Percentiles rank a stretch among this genome's conserved stretches.
phyloP scores from a whole-genome alignment of 1,140 invertebrate genomes.

The Conopomorpha cramerella region DNA sequence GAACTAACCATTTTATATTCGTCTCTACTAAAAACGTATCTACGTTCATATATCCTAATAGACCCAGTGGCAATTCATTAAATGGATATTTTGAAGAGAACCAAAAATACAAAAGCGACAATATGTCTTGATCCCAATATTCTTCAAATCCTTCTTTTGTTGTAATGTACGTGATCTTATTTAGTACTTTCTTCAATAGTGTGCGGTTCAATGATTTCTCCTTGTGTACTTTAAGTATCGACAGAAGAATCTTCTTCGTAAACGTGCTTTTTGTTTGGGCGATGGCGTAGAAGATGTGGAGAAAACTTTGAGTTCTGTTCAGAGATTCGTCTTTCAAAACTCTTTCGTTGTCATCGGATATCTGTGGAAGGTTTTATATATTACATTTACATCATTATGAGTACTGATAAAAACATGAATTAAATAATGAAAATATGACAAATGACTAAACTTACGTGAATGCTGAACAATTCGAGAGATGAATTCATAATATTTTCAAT shows the following conservation, averaged over 20 bases:
- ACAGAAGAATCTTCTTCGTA: constrained; percentile 19
- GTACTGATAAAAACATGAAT: too few relatives aligned
- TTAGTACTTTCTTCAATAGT: constrained; percentile 28
- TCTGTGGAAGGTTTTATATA: too few relatives aligned
- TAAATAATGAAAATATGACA: too few relatives aligned
- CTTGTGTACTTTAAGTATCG: constrained; percentile 20
- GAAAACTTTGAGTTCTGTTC: constrained; percentile 36
- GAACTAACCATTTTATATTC: constrained; percentile 25
- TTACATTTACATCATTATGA: too few relatives aligned
- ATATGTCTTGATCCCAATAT: constrained; percentile 25
- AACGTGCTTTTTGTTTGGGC: constrained; percentile 16
- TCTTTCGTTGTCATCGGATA: constrained; percentile 18
- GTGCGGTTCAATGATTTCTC: constrained; percentile 23
- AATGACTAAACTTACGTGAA: constrained; percentile 20
- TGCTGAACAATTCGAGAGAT: constrained; percentile 26
- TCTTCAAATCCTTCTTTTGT: constrained; percentile 12
- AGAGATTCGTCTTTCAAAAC: constrained; percentile 38
- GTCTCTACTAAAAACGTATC: constrained; percentile 21
- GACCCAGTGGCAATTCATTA: constrained; percentile 21
- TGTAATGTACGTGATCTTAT: constrained; percentile 15
- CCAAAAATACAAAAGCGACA: constrained; percentile 30
- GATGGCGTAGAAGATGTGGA: constrained; percentile 28
- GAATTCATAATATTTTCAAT: constrained; percentile 13
- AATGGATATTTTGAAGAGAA: constrained; percentile 18
- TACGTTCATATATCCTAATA: constrained; percentile 21